Conservation (phyloP, 2,113 vertebrate genomes). For the Mellivora capensis region DNA sequence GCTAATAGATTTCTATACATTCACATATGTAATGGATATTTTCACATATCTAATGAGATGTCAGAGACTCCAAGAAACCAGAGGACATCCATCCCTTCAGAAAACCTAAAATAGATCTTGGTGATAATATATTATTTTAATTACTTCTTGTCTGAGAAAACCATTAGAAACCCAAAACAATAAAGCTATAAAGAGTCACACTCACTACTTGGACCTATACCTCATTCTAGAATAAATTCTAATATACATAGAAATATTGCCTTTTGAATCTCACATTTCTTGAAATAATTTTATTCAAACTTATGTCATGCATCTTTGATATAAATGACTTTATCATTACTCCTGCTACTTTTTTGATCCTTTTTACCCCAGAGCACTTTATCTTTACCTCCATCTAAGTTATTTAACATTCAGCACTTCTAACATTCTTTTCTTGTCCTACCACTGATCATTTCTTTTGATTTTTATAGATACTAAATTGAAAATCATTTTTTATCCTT, state of each 20-base stretch:
- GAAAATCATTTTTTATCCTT: background rate
- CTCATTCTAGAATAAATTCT: background rate
- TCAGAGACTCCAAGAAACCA: background rate
- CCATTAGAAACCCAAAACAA: background rate
- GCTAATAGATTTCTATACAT: background rate
- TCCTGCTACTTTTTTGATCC: background rate
- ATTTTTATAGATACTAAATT: background rate
- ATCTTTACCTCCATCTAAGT: background rate
- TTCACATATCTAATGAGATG: background rate
- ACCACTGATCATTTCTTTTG: background rate
- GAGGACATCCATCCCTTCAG: background rate
- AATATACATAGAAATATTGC: background rate
- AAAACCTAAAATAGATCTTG: background rate
- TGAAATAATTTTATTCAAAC: background rate
- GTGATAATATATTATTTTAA: background rate
- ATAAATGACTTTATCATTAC: background rate
- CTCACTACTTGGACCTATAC: background rate
- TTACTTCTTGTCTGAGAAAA: background rate
- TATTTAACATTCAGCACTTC: background rate
- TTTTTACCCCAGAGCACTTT: background rate
- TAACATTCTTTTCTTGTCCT: background rate
- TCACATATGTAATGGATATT: background rate
- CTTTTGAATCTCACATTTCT: background rate
- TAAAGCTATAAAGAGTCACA: background rate
- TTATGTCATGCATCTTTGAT: background rate